Evolutionary conservation across 1,140 invertebrate genomes (phyloP), one percentile per base, ranked within the genome.

Genomic region (Aphis craccivora): DNA sequence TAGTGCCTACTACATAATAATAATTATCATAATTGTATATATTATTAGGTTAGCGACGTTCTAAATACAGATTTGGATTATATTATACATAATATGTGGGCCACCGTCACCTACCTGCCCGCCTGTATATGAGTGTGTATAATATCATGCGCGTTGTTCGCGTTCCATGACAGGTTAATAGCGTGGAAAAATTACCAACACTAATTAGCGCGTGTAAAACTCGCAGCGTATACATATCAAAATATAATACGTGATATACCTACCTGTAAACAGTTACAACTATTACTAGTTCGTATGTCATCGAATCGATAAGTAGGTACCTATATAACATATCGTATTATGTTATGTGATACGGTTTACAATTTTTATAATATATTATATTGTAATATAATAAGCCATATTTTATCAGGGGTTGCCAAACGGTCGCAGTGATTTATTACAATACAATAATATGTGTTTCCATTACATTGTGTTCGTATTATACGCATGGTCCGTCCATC

Each of bases 171-270:
- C 86, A 51, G 45, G 86, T 51, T 88, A 88, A 88, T 20, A 51
- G 86, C 45, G 86, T 88, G 86, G 45, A 88, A 88, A 88, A 88
- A 88, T 51, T 51, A 51, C 45, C 86, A 51, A 51, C 84, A n/a
- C 43, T 88, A 88, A 88, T 88, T 88, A 35, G 30, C 43, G 84
- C 84, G 43, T n/a, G 83, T 84, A 84, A 84, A 43, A 84, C 83
- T 84, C 83, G 40, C 37, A 84, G 23, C 22, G 37, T 83, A 22
- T 83, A 18, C 23, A 83, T 37, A 22, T 22, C 1, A 37, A n/a
- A 8, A 35, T 18, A n/a, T 76, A 18, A 83, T 83, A 83, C 8
- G 76, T 83, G 76, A n/a, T 76, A 76, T 76, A 76, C 60, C 60
- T 76, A 76, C 60, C 60, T n/a, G n/a, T 76, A 76, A 76, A 76